phyloP scores from a whole-genome alignment of 2,113 vertebrate species.

The Actinemys pallida region DNA sequence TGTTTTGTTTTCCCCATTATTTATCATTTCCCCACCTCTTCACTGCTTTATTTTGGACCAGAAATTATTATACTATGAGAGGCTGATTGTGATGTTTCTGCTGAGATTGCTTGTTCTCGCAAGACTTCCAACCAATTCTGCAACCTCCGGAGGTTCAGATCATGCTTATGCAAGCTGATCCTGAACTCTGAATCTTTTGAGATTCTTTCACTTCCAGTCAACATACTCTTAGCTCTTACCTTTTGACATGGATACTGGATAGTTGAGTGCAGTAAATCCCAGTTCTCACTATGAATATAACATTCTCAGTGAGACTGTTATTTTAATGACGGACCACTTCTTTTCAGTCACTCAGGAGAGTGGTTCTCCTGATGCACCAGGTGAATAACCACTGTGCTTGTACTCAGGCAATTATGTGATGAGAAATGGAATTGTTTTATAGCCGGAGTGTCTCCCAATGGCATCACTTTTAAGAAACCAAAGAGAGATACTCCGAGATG shows the following conservation, averaged over 20 bases:
- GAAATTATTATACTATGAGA: not conserved
- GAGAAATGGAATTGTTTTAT: not conserved
- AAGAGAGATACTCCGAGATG: not conserved
- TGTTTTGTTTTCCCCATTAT: not conserved
- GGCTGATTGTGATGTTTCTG: not conserved
- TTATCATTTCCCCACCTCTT: not conserved
- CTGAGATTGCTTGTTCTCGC: not conserved
- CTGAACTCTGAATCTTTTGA: not conserved
- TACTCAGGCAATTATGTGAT: not conserved
- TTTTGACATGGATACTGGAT: not conserved
- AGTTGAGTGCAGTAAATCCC: not conserved
- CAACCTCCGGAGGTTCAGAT: not conserved
- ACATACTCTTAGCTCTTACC: not conserved
- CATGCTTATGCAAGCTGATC: not conserved
- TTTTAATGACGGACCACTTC: not conserved
- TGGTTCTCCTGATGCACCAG: not conserved
- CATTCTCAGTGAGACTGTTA: not conserved
- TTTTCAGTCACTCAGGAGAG: not conserved
- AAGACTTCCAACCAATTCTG: not conserved
- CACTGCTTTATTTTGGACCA: not conserved
- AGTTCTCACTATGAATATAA: constrained; percentile 33
- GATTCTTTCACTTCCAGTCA: not conserved
- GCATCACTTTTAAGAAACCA: not conserved
- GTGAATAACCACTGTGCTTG: not conserved
- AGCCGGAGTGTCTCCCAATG: not conserved